Evolutionary conservation across 2,888 invertebrate genomes (phyloP), one percentile per base, ranked within the genome.

Genomic region (Hirtodrosophila histrioides): DNA sequence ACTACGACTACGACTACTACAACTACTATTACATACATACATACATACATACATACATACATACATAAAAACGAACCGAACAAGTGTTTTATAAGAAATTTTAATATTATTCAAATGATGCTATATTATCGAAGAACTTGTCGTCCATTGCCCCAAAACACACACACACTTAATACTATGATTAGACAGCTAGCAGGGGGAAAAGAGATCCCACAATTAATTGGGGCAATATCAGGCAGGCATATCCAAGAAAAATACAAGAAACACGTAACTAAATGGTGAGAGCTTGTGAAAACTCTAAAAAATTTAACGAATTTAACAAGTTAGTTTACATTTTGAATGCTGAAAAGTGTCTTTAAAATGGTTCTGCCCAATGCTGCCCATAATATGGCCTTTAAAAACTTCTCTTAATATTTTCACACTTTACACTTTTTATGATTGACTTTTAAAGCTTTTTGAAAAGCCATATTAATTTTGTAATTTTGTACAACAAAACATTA

Each of bases 401-500:
- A 40, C 50, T 46, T 46, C 58, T 50, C 54, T 35, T 35, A 36
- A 44, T 11, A n/a, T 43, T 66, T 78, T 67, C 45, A 44, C 49
- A 33, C n/a, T n/a, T n/a, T n/a, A n/a, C 36, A 7, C n/a, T 64
- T 72, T 72, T 55, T 65, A 63, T 48, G 33, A 54, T 50, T 84
- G 83, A 84, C 83, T 69, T 86, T 83, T 86, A 69, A 84, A 86
- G 83, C 83, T 84, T 84, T 84, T 86, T 54, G 85, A 86, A 84
- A 83, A 83, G 83, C 87, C 71, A 72, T 81, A 75, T 86, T 86
- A 73, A 75, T 63, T 75, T 60, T 75, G 35, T 68, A 66, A 66
- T 54, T 39, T 61, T 62, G 29, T 55, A 49, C 27, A 46, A 57
- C 57, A 36, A 62, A 49, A 40, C 17, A 55, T 64, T 57, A 36